Base-by-base conservation (phyloP, 2,888 invertebrate genomes). In the Platynereis dumerilii region DNA sequence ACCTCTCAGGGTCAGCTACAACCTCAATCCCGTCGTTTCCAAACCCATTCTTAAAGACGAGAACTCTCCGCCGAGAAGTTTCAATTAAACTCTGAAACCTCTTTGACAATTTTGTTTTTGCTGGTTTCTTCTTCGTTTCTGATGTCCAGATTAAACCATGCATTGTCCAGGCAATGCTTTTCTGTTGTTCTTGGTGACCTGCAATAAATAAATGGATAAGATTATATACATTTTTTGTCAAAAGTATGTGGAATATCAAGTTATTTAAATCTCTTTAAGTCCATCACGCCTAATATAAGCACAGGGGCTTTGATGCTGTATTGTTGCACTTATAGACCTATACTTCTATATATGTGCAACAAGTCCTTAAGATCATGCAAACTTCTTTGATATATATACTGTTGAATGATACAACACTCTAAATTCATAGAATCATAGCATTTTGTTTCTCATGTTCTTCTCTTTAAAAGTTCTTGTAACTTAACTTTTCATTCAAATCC, bases 21-120 rank as follows among this genome's bases (percentile, higher is more conserved):
- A 83, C 72, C 70, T 83, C 83, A n/a, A 75, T 69, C 2, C 81
- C 78, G 61, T 81, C 77, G 20, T 72, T 76, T 28, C 79, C 74
- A 27, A 73, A 72, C 5, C 83, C 83, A 69, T 84, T 84, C 61
- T 74, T 76, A 69, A 78, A 84, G 24, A 83, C 78, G 56, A 84
- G 73, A 45, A 84, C 77, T 44, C 83, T 64, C 24, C 81, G 74
- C 64, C 75, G 73, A 60, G 78, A 78, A 62, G 74, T 75, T 58
- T 80, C 79, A n/a, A 77, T 72, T 53, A 81, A 66, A 42, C 66
- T 79, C 77, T 74, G 78, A 75, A 83, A 77, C 67, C 82, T 68
- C 55, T 80, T 81, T 10, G 81, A 80, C 62, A 83, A 67, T 53
- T 70, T 69, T 17, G 76, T 68, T 67, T 76, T 81, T 12, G 75